Evolutionary conservation across 2,888 invertebrate species (phyloP).

Genomic region (Polyommatus icarus): DNA sequence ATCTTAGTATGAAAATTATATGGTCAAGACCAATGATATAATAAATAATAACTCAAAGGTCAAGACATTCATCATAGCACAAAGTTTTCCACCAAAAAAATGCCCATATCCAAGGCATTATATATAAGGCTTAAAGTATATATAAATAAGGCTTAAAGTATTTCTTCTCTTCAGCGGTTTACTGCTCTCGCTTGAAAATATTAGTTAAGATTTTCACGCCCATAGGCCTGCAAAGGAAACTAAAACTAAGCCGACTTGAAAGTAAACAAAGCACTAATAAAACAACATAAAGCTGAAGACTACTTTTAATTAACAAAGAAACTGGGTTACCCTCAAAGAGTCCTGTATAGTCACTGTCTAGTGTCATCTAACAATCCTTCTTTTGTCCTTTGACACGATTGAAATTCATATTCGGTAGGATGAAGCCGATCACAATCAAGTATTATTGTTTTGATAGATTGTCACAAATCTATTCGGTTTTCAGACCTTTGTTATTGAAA

Average conservation of each 20-base stretch:
- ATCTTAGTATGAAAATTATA: too few species aligned
- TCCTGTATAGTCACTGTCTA: background rate
- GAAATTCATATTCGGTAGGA: slow-evolving; percentile 30
- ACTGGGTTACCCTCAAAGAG: slow-evolving; percentile 1
- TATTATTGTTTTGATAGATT: slow-evolving; percentile 16
- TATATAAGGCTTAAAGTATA: too few species aligned
- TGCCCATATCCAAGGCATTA: too few species aligned
- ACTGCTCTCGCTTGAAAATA: background rate
- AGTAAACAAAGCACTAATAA: background rate
- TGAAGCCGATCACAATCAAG: slow-evolving; percentile 17
- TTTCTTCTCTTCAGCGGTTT: too few species aligned
- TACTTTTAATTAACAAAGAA: slow-evolving; percentile 19
- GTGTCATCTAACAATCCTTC: slow-evolving; percentile 1
- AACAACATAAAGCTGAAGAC: slow-evolving; percentile 6
- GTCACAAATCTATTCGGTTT: background rate
- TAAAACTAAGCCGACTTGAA: background rate
- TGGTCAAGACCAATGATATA: too few species aligned
- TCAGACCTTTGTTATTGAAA: slow-evolving; percentile 21
- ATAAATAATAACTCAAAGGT: too few species aligned
- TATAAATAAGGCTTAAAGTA: too few species aligned
- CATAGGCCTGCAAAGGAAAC: background rate
- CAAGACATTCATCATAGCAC: too few species aligned
- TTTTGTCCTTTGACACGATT: slow-evolving; percentile 26
- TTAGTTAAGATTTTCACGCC: background rate
- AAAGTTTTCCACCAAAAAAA: too few species aligned